Evolutionary conservation across 1,140 invertebrate species (phyloP).

Genomic region (Caerostris darwini): DNA sequence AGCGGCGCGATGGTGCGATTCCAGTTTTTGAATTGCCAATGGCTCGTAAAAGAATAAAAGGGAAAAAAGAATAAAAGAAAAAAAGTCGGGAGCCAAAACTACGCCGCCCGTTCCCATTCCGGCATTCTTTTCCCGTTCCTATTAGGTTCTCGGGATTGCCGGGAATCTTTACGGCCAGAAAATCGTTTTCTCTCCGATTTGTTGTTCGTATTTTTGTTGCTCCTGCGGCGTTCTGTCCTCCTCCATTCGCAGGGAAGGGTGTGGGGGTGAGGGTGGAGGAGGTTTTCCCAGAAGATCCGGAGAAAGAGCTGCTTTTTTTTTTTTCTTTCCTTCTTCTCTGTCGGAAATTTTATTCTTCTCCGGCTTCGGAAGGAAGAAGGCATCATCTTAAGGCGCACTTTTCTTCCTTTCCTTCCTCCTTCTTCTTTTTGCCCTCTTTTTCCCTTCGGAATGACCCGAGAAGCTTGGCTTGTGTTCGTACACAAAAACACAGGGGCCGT

Average conservation of each 20-base stretch:
- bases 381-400: conserved; percentile 38
- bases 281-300: conserved; percentile 55
- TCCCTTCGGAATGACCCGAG: conserved; percentile 61
- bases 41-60: conserved; percentile 41
- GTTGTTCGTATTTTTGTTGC: conserved; percentile 51
- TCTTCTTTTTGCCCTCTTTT: conserved; percentile 65
- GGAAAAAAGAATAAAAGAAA: conserved; percentile 18
- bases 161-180: conserved; percentile 66
- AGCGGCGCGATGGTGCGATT: conserved; percentile 30
- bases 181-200: conserved; percentile 67
- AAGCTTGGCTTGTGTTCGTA: conserved; percentile 60
- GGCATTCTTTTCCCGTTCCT: background rate
- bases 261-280: background rate
- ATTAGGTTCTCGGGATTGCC: conserved; percentile 45
- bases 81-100: background rate
- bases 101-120: background rate
- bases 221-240: background rate
- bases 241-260: background rate
- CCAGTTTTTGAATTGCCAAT: conserved; percentile 58
- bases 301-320: conserved; percentile 9
- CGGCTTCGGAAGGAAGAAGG: conserved; percentile 42
- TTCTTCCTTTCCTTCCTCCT: conserved; percentile 8
- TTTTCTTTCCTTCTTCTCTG: background rate
- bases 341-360: conserved; percentile 55
- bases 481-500: conserved; percentile 47